Conservation (phyloP, 1,140 invertebrate genomes). For the Penaeus chinensis region DNA sequence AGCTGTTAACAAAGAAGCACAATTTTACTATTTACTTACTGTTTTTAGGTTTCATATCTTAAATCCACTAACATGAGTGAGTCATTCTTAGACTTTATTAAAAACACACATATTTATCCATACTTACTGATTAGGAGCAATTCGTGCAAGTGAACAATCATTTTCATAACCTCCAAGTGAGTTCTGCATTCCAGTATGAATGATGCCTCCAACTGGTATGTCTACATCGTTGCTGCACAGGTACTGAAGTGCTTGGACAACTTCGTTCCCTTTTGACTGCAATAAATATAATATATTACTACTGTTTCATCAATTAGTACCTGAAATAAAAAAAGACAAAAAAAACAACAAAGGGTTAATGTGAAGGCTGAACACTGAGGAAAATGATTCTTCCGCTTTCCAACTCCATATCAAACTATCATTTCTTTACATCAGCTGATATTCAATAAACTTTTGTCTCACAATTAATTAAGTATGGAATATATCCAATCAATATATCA, state of each 20-base stretch:
- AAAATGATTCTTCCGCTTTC: too few species aligned
- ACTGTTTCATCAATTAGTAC: neutral
- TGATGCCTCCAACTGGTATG: constrained; percentile 92
- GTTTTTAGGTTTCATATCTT: neutral
- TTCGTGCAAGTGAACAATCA: constrained; percentile 93
- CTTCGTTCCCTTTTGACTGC: constrained; percentile 85
- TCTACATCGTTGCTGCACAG: constrained; percentile 97
- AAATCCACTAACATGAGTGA: neutral
- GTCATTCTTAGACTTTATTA: neutral
- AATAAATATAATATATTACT: constrained; percentile 62
- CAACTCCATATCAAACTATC: too few species aligned
- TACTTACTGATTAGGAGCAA: constrained; percentile 88
- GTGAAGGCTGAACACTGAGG: too few species aligned
- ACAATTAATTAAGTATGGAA: too few species aligned
- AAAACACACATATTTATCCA: neutral
- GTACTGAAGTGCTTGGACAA: constrained; percentile 90
- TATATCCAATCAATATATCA: too few species aligned
- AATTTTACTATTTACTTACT: too few species aligned
- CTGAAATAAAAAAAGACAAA: too few species aligned
- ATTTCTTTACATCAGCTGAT: too few species aligned
- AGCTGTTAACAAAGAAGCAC: too few species aligned
- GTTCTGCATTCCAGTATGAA: constrained; percentile 99
- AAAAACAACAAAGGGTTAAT: too few species aligned
- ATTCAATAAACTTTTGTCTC: too few species aligned
- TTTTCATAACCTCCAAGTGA: constrained; percentile 95